Evolutionary conservation across 2,113 vertebrate species (phyloP).

Genomic region (Etheostoma spectabile): DNA sequence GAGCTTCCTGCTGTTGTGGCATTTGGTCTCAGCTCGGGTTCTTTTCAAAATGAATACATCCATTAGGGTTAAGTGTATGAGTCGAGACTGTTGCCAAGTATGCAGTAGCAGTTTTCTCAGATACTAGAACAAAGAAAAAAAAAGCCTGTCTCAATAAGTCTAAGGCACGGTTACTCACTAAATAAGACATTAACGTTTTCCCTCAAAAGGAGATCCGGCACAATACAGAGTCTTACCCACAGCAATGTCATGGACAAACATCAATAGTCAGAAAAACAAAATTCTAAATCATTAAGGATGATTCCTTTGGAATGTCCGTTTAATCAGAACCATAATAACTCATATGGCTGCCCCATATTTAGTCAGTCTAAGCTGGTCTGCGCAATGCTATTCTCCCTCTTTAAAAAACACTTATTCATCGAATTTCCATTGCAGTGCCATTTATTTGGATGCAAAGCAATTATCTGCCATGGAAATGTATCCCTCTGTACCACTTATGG

Average conservation of each 20-base stretch:
- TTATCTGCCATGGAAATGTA: neutral
- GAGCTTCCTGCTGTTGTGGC: conserved; percentile 23
- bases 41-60: neutral
- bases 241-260: neutral
- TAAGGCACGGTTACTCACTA: neutral
- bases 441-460: neutral
- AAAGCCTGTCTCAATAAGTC: neutral
- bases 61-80: neutral
- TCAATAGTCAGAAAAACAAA: neutral
- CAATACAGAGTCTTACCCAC: neutral
- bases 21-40: conserved; percentile 8
- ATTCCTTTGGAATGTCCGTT: neutral
- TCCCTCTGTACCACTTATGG: neutral
- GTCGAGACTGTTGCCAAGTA: neutral
- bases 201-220: neutral
- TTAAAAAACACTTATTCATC: neutral
- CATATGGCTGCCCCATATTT: neutral
- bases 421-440: neutral
- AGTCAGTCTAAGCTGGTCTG: neutral
- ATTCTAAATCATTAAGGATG: neutral
- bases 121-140: neutral
- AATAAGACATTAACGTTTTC: neutral
- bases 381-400: neutral
- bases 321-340: neutral
- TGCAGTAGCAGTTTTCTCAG: neutral